phyloP scores from a whole-genome alignment of 2,888 invertebrate genomes.

The Taenaris catops region DNA sequence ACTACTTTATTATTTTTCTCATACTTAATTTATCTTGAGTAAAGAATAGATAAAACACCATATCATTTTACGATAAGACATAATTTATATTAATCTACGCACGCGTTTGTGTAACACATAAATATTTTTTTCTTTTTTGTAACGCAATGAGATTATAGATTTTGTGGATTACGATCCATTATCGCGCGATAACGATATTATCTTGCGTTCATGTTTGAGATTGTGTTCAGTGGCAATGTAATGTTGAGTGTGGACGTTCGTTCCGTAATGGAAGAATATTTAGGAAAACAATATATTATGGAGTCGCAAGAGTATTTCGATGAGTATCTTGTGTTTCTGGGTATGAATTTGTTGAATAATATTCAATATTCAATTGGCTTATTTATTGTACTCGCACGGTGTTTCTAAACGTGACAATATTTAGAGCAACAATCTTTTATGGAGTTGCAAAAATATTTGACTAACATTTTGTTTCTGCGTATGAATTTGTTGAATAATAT shows the following conservation, averaged over 20 bases:
- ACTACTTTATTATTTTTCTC: not conserved
- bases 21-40: too few species aligned
- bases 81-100: too few species aligned
- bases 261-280: constrained; percentile 50
- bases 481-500: constrained; percentile 4
- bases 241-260: not conserved
- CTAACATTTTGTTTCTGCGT: constrained; percentile 35
- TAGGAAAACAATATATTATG: constrained; percentile 39
- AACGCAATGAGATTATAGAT: constrained; percentile 6
- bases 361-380: too few species aligned
- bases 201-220: constrained; percentile 5
- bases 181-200: constrained; percentile 18
- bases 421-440: constrained; percentile 39
- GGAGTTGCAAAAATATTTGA: constrained; percentile 32
- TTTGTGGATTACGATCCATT: constrained; percentile 9
- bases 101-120: too few species aligned
- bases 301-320: constrained; percentile 33
- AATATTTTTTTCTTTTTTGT: too few species aligned
- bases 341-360: constrained; percentile 20
- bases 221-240: constrained; percentile 8
- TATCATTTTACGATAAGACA: too few species aligned
- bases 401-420: constrained; percentile 49
- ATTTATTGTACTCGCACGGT: too few species aligned
- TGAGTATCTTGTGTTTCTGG: constrained; percentile 34
- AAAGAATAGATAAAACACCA: too few species aligned